These are phyloP conservation scores for Morelia viridis DNA, from an alignment of 2,797 vertebrate genomes.

Conservation along the genomic window DNA sequence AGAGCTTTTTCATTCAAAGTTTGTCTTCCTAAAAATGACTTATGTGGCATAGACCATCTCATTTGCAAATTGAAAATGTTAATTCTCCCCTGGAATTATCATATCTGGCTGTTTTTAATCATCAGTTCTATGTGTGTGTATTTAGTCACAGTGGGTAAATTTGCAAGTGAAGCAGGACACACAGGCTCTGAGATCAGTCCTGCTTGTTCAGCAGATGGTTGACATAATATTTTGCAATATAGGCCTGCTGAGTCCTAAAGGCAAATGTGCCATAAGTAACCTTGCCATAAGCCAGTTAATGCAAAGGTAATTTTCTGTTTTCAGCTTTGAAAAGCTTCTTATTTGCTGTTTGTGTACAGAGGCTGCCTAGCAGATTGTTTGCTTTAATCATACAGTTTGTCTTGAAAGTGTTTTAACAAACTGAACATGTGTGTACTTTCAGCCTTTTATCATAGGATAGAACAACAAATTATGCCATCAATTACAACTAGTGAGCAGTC, in stretches of 20 bases:
- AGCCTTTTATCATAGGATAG: not conserved
- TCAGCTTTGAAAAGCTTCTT: slow-evolving; percentile 44
- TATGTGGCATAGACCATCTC: slow-evolving; percentile 44
- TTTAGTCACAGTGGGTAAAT: slow-evolving; percentile 63
- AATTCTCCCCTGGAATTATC: slow-evolving; percentile 54
- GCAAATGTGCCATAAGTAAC: slow-evolving; percentile 58
- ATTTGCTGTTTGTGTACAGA: slow-evolving; percentile 54
- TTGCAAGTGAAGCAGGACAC: slow-evolving; percentile 56
- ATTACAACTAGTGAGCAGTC: not conserved
- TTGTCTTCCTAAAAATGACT: slow-evolving; percentile 40
- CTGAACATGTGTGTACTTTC: not conserved
- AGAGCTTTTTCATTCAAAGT: slow-evolving; percentile 49
- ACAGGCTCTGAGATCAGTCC: slow-evolving; percentile 44
- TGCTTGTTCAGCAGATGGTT: slow-evolving; percentile 61
- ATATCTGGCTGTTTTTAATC: slow-evolving; percentile 66
- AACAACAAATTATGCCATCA: not conserved
- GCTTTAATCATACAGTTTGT: slow-evolving; percentile 39
- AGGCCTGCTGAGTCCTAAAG: slow-evolving; percentile 60
- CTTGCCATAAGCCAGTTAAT: slow-evolving; percentile 57
- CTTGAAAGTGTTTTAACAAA: not conserved
- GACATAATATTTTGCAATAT: slow-evolving; percentile 41
- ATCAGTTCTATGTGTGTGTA: slow-evolving; percentile 44
- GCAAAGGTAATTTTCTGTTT: slow-evolving; percentile 48
- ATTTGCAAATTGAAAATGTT: slow-evolving; percentile 47
- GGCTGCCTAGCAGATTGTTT: slow-evolving; percentile 51